Evolutionary conservation across 1,140 invertebrate genomes (phyloP).

Genomic region (Heliconius eleuchia): DNA sequence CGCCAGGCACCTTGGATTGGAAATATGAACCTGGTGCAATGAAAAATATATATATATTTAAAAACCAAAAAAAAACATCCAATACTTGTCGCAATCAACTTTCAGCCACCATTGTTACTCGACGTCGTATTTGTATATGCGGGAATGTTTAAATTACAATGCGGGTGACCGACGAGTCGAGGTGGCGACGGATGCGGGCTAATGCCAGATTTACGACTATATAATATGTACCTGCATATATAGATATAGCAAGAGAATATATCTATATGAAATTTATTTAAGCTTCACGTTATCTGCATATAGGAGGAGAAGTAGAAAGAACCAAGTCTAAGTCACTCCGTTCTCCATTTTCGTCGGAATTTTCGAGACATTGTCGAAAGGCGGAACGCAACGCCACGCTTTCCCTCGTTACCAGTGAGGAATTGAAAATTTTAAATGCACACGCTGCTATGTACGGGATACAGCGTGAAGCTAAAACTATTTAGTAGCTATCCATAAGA

Average conservation of each 20-base stretch:
- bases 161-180: neutral
- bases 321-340: too few relatives aligned
- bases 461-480: too few relatives aligned
- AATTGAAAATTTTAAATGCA: neutral
- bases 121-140: neutral
- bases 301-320: too few relatives aligned
- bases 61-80: neutral
- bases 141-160: slow-evolving; percentile 14
- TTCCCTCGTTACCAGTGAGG: too few relatives aligned
- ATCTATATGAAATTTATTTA: neutral
- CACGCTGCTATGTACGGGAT: too few relatives aligned
- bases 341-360: too few relatives aligned
- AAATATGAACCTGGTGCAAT: neutral
- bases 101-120: neutral
- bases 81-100: neutral
- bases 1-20: neutral
- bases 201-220: neutral
- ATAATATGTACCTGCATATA: neutral
- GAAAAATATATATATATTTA: neutral
- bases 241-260: neutral
- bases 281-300: too few relatives aligned
- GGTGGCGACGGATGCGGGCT: neutral
- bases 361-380: too few relatives aligned
- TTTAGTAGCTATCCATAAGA: too few relatives aligned
- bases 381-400: too few relatives aligned